Conservation (phyloP, 2,888 invertebrate genomes). For the Drosophila kambysellisi region DNA sequence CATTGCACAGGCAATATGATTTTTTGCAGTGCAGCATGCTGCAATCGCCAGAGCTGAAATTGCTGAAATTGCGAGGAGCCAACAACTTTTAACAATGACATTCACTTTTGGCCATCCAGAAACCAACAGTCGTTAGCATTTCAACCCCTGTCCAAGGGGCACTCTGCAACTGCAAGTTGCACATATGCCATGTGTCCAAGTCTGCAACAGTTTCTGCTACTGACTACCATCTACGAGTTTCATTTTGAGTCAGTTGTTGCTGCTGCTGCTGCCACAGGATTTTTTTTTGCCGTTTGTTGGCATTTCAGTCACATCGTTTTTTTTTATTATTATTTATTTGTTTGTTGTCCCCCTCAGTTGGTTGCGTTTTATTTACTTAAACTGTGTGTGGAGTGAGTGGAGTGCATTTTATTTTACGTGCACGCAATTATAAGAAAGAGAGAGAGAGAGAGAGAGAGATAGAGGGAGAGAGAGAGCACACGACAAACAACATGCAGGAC, state of each 20-base stretch:
- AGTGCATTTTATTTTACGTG: conserved; percentile 42
- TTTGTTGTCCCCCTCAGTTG: conserved; percentile 12
- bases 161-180: conserved; percentile 41
- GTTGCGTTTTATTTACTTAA: conserved; percentile 62
- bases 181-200: conserved; percentile 56
- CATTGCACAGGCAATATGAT: conserved; percentile 67
- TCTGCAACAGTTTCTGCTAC: conserved; percentile 26
- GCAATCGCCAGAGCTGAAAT: conserved; percentile 23
- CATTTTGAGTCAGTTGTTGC: conserved; percentile 11
- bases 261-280: neutral
- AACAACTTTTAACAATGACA: conserved; percentile 63
- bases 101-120: conserved; percentile 48
- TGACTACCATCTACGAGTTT: conserved; percentile 12
- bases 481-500: conserved; percentile 5
- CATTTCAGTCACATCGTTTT: conserved; percentile 40
- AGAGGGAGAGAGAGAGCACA: neutral
- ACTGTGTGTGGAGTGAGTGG: conserved; percentile 52
- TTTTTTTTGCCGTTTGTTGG: conserved; percentile 56
- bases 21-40: conserved; percentile 40
- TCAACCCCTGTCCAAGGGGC: neutral
- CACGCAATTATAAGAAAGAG: conserved; percentile 28
- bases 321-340: conserved; percentile 23
- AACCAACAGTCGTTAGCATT: conserved; percentile 15
- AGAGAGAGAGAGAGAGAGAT: too few relatives aligned
- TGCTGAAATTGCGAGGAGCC: conserved; percentile 21